Percentiles rank a stretch among this genome's conserved stretches.
Conservation (phyloP, 2,797 vertebrate species). For the Brachyrhaphis roseni region DNA sequence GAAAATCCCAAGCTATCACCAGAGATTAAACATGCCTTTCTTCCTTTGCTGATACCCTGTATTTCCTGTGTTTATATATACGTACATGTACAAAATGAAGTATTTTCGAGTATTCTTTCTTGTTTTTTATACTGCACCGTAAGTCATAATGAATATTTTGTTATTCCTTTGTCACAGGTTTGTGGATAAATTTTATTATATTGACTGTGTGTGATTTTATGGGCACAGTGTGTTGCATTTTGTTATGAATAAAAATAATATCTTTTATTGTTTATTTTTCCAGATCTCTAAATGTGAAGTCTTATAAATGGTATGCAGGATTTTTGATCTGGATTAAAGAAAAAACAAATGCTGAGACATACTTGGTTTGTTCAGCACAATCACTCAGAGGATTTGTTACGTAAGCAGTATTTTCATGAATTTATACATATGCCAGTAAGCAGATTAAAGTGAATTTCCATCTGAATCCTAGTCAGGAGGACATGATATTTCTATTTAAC, state of each 20-base stretch:
- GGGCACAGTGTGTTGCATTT: neutral
- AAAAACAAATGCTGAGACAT: constrained; percentile 62
- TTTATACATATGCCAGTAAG: constrained; percentile 71
- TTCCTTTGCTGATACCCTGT: constrained; percentile 23
- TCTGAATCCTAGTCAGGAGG: constrained; percentile 58
- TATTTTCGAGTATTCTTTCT: neutral
- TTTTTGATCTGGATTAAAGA: constrained; percentile 61
- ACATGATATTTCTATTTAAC: constrained; percentile 74
- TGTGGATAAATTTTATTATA: neutral
- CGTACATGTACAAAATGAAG: constrained; percentile 13
- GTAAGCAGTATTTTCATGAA: constrained; percentile 65
- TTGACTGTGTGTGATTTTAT: neutral
- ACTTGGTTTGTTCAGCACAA: constrained; percentile 61
- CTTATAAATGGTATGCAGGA: constrained; percentile 26
- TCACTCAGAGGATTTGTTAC: constrained; percentile 73
- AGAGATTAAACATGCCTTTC: constrained; percentile 60
- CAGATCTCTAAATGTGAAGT: constrained; percentile 6
- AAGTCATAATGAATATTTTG: neutral
- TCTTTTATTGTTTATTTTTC: constrained; percentile 14
- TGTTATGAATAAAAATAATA: neutral
- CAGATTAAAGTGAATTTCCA: constrained; percentile 72
- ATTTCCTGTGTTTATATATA: constrained; percentile 26
- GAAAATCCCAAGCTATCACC: neutral
- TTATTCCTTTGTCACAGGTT: neutral
- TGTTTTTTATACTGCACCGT: neutral